Base-by-base conservation (phyloP, 2,113 vertebrate genomes). In the Herpailurus yagouaroundi region DNA sequence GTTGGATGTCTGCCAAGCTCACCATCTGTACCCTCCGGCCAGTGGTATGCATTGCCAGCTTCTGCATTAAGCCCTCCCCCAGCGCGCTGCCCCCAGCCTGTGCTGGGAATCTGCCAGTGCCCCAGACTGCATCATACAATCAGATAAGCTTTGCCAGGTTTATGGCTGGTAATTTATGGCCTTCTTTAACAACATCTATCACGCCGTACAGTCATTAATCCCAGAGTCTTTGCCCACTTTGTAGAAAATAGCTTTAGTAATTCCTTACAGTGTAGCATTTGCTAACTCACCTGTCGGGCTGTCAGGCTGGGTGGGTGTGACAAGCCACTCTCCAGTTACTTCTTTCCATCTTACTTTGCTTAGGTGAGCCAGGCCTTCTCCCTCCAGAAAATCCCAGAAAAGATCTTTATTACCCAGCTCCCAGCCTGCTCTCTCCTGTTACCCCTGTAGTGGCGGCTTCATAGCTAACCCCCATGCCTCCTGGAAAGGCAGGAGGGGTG, bases 101-200 rank as follows among this genome's bases (percentile, higher is more conserved):
- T 31, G 38, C 90, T 97, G 96, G 93, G 92, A 64, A 25, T 18
- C 66, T 36, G 95, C 97, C 97, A 98, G 84, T 1, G 4, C 83
- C 89, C 66, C 96, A 97, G 97, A 97, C 94, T 93, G 97, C 96
- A 93, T 91, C 97, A 64, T 91, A 57, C 92, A 90, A 97, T 88
- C 1, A 12, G 73, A 94, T 41, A 73, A 96, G 96, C 95, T 96
- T 95, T 97, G 98, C 98, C 97, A 98, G 97, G 83, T 97, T 98
- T 97, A 93, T 89, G 89, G 96, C 90, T 92, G 79, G 97, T 97
- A 98, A 98, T 98, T 97, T 98, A 98, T 97, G 94, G 93, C 90
- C 85, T 98, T 90, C 97, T 97, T 98, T 94, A 98, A 96, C 96
- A 97, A 94, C 97, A 97, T 97, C 98, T 97, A 98, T 98, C 98